Conservation (phyloP, 2,113 vertebrate genomes). For the Pseudopodoces humilis region DNA sequence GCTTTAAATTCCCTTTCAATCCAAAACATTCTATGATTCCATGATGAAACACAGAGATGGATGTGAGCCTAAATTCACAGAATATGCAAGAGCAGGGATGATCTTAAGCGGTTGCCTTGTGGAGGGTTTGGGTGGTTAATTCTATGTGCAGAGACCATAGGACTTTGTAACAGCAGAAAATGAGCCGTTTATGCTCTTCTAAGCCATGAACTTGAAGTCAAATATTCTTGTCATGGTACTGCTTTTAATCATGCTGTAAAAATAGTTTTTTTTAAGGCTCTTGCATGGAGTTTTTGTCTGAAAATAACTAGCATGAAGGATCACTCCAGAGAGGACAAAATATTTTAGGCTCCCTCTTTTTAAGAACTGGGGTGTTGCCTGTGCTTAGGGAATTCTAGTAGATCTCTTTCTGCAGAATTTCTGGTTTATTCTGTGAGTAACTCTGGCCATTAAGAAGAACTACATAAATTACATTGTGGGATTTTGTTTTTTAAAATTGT, state of each 20-base stretch:
- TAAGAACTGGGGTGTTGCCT: neutral
- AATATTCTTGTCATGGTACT: neutral
- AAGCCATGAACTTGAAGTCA: neutral
- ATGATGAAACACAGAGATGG: accelerated
- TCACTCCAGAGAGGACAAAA: neutral
- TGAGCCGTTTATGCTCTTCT: neutral
- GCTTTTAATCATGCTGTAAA: accelerated
- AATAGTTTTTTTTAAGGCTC: neutral
- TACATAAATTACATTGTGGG: too few species aligned
- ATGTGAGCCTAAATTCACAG: neutral
- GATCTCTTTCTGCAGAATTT: neutral
- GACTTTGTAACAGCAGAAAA: neutral
- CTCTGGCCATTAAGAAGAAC: neutral
- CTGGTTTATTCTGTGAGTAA: neutral
- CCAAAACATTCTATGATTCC: accelerated
- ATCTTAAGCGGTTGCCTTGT: neutral
- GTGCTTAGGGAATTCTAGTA: neutral
- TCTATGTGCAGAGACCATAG: neutral
- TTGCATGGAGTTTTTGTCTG: neutral
- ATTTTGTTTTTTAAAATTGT: neutral
- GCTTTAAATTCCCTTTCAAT: neutral
- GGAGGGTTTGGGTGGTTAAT: neutral
- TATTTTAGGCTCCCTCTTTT: neutral
- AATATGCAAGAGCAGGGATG: accelerated
- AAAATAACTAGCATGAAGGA: neutral